Percentiles rank a stretch among this genome's conserved stretches.
Conservation (phyloP, 1,140 invertebrate genomes). For the Aphelenchoides fujianensis region DNA sequence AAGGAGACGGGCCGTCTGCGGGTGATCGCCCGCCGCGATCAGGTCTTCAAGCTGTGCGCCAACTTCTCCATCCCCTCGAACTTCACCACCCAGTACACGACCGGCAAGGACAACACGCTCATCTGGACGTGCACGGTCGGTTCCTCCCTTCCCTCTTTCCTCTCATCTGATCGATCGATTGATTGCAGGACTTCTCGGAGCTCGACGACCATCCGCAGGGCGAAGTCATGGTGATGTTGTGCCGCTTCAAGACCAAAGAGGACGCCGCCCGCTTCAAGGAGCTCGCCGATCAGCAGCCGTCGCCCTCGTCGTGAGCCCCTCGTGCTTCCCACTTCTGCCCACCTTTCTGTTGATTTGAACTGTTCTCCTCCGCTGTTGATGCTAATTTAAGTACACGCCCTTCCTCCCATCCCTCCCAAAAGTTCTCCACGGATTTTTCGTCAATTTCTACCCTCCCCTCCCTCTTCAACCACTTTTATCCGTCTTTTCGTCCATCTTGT, state of each 20-base stretch:
- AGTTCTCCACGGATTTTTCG: too few species aligned
- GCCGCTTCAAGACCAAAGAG: conserved; percentile 16
- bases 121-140: conserved; percentile 3
- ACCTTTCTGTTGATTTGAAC: too few species aligned
- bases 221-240: conserved; percentile 5
- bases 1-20: conserved; percentile 70
- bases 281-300: too few species aligned
- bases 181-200: conserved; percentile 11
- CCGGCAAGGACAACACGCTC: background rate
- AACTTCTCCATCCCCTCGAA: conserved; percentile 72
- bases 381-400: too few species aligned
- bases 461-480: too few species aligned
- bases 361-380: too few species aligned
- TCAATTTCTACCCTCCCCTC: too few species aligned
- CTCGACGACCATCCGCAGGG: conserved; percentile 13
- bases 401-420: too few species aligned
- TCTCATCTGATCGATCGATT: background rate
- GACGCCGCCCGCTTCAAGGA: background rate
- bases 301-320: too few species aligned
- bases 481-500: too few species aligned
- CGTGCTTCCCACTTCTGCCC: too few species aligned
- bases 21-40: conserved; percentile 79
- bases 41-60: conserved; percentile 77
- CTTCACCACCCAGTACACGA: background rate
- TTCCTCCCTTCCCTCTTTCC: background rate